A percentile compares a stretch with the other conserved stretches of the same genome.
Evolutionary conservation across 2,888 invertebrate species (phyloP).

Genomic region (Troglohyphantes excavatus): DNA sequence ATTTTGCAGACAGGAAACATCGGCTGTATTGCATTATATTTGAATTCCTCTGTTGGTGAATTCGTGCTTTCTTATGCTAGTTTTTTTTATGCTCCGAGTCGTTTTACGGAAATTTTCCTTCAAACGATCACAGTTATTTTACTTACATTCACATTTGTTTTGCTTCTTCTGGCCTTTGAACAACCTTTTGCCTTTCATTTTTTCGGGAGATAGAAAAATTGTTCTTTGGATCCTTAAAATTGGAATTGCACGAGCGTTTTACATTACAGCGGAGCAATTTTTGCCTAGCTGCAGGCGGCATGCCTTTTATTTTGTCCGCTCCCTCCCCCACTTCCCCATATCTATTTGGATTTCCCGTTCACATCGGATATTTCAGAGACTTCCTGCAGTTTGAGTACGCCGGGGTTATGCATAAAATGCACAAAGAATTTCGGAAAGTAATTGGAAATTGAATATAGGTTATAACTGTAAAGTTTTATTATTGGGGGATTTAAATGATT

Average conservation of each 20-base stretch:
- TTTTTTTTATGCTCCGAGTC: neutral
- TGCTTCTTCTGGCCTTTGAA: conserved; percentile 25
- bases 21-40: conserved; percentile 34
- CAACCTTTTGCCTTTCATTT: conserved; percentile 8
- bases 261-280: conserved; percentile 53
- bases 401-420: too few species aligned
- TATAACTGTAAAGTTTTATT: too few species aligned
- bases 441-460: neutral
- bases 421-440: too few species aligned
- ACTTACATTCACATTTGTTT: conserved; percentile 34
- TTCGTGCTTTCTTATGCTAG: neutral
- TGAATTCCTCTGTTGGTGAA: conserved; percentile 34
- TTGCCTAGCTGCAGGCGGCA: conserved; percentile 26
- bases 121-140: conserved; percentile 54
- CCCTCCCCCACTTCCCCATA: neutral
- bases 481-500: too few species aligned
- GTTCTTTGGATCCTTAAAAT: conserved; percentile 53
- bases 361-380: neutral
- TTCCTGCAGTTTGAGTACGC: too few species aligned
- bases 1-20: conserved; percentile 21
- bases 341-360: conserved; percentile 39
- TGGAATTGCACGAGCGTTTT: conserved; percentile 57
- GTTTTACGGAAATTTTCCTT: conserved; percentile 16
- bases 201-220: conserved; percentile 18
- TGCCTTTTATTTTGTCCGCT: conserved; percentile 16